Evolutionary conservation across 2,797 vertebrate genomes (phyloP), one percentile per base, ranked within the genome.

Genomic region (Lutjanus campechanus): DNA sequence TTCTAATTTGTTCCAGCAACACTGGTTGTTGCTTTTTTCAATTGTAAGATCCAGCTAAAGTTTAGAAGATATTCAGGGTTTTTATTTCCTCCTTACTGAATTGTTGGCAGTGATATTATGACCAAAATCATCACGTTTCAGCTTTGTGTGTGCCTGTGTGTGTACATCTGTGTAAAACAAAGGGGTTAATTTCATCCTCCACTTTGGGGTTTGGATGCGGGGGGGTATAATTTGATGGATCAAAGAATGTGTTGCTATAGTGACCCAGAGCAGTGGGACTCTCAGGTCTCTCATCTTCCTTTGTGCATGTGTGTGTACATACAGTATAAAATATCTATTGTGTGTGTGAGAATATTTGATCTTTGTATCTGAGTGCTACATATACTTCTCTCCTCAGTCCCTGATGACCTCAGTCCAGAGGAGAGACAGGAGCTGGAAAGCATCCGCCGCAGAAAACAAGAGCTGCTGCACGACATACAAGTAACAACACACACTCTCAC

Each of bases 401-500:
- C 97, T 77, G 96, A 96, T 84, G 98, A 99, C 94, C 96, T 99
- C 91, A 98, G 97, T 58, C 96, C 97, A 3, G 97, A 98, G 88
- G 98, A 99, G 93, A 96, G 96, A 83, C 96, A 97, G 93, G 98
- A 99, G 81, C 93, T 99, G 92, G 97, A 98, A 92, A 97, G 96
- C 93, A 99, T 99, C 83, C 96, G 97, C 40, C 96, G 97, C 61
- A 95, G 98, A 72, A 99, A 99, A 95, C 96, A 97, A 92, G 98
- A 98, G 90, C 96, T 99, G 76, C 96, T 98, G 89, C 97, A 96
- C 20, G 98, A 99, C 96, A 99, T 99, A 90, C 96, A 98, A 95
- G 98, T 98, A 88, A 93, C 73, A 58, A 49, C 9, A 76, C 53
- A 76, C 53, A 54, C 65, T 53, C 76, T 36, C 40, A 70, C 54